Conservation (phyloP, 1,140 invertebrate genomes). For the Trichonephila inaurata region DNA sequence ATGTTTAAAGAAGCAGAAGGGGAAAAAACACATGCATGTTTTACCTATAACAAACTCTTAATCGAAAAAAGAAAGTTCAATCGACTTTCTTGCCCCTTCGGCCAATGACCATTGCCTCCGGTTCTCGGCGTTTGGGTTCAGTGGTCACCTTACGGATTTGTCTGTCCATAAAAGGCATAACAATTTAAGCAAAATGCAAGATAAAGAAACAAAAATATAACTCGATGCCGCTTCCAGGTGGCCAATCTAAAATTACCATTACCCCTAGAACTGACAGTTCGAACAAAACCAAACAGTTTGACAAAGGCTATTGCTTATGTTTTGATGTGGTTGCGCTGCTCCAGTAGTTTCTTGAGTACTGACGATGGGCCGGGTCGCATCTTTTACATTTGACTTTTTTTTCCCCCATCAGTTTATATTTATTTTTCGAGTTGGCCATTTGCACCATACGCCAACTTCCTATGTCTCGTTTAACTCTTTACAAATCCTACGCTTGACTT, state of each 20-base stretch:
- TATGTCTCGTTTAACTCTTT: not conserved
- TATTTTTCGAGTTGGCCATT: constrained; percentile 12
- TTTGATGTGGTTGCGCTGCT: constrained; percentile 41
- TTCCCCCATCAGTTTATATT: not conserved
- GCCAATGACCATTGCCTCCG: constrained; percentile 49
- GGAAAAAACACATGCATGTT: not conserved
- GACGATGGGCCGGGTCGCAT: not conserved
- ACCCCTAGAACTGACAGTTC: constrained; percentile 32
- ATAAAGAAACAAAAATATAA: constrained; percentile 40
- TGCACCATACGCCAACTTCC: not conserved
- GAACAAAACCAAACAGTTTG: constrained; percentile 19
- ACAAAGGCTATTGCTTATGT: constrained; percentile 11
- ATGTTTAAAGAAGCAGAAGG: no score
- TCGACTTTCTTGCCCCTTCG: not conserved
- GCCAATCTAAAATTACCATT: not conserved
- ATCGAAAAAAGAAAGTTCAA: constrained; percentile 11
- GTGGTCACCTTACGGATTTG: constrained; percentile 53
- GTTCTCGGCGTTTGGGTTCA: constrained; percentile 44
- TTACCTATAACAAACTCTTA: not conserved
- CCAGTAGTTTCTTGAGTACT: constrained; percentile 43
- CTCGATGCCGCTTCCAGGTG: not conserved
- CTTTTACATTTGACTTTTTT: not conserved
- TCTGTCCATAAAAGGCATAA: constrained; percentile 15
- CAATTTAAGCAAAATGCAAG: not conserved
- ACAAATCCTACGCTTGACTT: constrained; percentile 3